Evolutionary conservation across 2,888 invertebrate species (phyloP).

Genomic region (Biston stratarius): DNA sequence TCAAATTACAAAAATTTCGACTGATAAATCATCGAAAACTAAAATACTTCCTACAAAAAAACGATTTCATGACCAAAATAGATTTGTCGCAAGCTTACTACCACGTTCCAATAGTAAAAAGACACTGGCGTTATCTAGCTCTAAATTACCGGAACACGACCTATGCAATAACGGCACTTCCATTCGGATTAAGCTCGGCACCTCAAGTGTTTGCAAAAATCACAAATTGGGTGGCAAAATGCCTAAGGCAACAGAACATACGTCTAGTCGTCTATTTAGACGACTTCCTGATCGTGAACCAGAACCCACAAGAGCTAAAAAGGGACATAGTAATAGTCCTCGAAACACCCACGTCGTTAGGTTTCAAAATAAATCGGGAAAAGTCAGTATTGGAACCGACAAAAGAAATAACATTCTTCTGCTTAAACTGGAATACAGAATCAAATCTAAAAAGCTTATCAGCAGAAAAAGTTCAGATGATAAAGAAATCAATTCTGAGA

Average conservation of each 20-base stretch:
- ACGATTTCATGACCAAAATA: too few relatives aligned
- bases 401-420: constrained; percentile 38
- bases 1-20: too few relatives aligned
- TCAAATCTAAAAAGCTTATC: constrained; percentile 24
- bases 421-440: constrained; percentile 40
- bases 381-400: constrained; percentile 26
- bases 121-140: constrained; percentile 2
- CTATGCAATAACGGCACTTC: background rate
- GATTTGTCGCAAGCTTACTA: too few relatives aligned
- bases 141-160: background rate
- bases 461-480: constrained; percentile 12
- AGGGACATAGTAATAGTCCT: constrained; percentile 21
- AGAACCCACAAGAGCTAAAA: constrained; percentile 19
- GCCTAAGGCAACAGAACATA: background rate
- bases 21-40: too few relatives aligned
- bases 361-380: constrained; percentile 30
- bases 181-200: background rate
- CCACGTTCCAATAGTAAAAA: constrained; percentile 1
- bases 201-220: background rate
- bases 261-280: constrained; percentile 11
- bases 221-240: background rate
- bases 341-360: constrained; percentile 16
- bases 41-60: too few relatives aligned
- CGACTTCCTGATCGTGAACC: constrained; percentile 37
- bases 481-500: constrained; percentile 1